A percentile compares a stretch with the other conserved stretches of the same genome.
Evolutionary conservation across 2,888 invertebrate species (phyloP).

Genomic region (Meghimatium bilineatum): DNA sequence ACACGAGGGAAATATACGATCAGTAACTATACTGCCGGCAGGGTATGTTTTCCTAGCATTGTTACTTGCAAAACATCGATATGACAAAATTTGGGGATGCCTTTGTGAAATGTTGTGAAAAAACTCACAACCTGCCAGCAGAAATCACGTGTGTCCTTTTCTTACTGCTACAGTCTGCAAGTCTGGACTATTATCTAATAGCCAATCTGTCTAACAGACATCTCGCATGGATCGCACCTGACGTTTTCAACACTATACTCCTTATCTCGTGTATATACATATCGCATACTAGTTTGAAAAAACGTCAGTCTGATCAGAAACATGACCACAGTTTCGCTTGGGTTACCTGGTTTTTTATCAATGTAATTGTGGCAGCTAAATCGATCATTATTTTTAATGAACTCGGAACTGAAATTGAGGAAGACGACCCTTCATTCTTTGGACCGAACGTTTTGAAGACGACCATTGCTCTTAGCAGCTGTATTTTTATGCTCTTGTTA

Average conservation of each 20-base stretch:
- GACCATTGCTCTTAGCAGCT: conserved; percentile 77
- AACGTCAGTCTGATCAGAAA: conserved; percentile 31
- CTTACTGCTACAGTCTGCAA: conserved; percentile 75
- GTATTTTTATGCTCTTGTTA: conserved; percentile 80
- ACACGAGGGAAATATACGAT: no score
- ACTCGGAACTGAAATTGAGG: conserved; percentile 65
- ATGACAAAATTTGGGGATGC: conserved; percentile 20
- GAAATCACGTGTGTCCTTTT: conserved; percentile 56
- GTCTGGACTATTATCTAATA: conserved; percentile 78
- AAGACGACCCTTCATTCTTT: conserved; percentile 74
- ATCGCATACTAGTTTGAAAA: conserved; percentile 51
- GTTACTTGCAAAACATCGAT: not conserved
- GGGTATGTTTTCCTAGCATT: not conserved
- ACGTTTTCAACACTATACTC: conserved; percentile 37
- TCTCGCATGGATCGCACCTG: conserved; percentile 35
- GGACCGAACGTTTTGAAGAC: conserved; percentile 75
- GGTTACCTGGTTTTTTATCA: conserved; percentile 80
- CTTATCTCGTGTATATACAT: conserved; percentile 38
- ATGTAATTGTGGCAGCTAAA: conserved; percentile 71
- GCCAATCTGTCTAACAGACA: conserved; percentile 3
- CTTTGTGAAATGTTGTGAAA: conserved; percentile 23
- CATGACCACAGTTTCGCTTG: conserved; percentile 75
- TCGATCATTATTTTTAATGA: conserved; percentile 79
- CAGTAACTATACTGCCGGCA: no score
- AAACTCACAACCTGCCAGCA: conserved; percentile 51